These are phyloP conservation scores for Phengaris alcon DNA, from an alignment of 2,888 invertebrate species.

Conservation along the genomic window DNA sequence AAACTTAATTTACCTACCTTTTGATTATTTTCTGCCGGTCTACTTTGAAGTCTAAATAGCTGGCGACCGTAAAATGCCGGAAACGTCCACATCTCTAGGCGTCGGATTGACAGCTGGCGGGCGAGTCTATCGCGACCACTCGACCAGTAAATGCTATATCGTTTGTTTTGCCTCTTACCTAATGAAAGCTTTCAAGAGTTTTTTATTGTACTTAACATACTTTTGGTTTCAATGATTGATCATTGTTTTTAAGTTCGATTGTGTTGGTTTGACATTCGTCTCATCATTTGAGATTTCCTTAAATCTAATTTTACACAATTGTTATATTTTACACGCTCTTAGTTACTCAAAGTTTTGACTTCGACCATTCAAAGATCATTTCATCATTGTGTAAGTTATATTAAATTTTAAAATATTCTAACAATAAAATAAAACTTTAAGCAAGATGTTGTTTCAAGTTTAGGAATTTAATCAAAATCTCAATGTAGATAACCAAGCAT, in stretches of 20 bases:
- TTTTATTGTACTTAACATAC: not conserved
- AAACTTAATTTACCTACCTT: not conserved
- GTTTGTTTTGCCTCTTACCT: conserved; percentile 40
- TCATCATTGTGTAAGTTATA: not conserved
- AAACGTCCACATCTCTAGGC: conserved; percentile 45
- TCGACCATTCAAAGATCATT: not conserved
- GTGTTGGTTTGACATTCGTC: not conserved
- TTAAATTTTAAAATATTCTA: not conserved
- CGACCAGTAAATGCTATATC: conserved; percentile 43
- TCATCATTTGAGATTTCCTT: too few species aligned
- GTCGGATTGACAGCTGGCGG: conserved; percentile 54
- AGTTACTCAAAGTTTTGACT: too few species aligned
- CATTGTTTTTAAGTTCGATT: not conserved
- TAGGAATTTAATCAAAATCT: not conserved
- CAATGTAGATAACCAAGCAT: not conserved
- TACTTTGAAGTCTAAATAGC: conserved; percentile 21
- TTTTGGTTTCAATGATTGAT: not conserved
- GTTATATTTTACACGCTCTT: too few species aligned
- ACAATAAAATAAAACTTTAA: not conserved
- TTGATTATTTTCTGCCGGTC: not conserved
- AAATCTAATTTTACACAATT: too few species aligned
- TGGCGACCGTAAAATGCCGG: conserved; percentile 49
- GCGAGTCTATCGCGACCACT: conserved; percentile 38
- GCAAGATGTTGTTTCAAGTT: not conserved
- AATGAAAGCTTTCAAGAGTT: conserved; percentile 16